These are phyloP conservation scores for Protula sp. DNA, from an alignment of 2,888 invertebrate species.

Conservation along the genomic window DNA sequence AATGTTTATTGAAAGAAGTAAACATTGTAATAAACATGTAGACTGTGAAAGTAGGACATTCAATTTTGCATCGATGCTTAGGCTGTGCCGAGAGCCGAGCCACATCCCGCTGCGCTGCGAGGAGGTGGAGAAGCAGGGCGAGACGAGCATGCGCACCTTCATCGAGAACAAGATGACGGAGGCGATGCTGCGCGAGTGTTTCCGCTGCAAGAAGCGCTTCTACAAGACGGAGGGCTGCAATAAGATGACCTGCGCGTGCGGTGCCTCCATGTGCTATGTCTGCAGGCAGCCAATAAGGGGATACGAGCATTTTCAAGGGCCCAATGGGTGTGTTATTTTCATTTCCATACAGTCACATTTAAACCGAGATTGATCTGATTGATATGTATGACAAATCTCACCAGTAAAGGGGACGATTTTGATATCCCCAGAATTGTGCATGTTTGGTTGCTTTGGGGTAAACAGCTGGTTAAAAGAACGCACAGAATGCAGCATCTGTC, in stretches of 20 bases:
- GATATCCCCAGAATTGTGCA: too few species aligned
- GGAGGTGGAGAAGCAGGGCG: conserved; percentile 45
- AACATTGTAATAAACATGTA: too few species aligned
- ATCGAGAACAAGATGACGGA: conserved; percentile 58
- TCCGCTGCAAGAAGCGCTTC: conserved; percentile 38
- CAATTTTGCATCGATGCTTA: conserved; percentile 45
- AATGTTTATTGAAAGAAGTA: too few species aligned
- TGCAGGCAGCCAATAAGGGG: conserved; percentile 51
- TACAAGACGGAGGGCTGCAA: conserved; percentile 46
- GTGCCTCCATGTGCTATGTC: conserved; percentile 46
- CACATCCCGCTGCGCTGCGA: conserved; percentile 57
- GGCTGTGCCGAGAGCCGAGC: conserved; percentile 57
- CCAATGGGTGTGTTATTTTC: background rate
- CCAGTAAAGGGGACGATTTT: background rate
- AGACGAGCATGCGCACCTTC: conserved; percentile 47
- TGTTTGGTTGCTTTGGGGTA: too few species aligned
- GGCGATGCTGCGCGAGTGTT: conserved; percentile 45
- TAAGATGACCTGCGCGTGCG: conserved; percentile 51
- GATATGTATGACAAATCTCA: background rate
- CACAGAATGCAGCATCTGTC: too few species aligned
- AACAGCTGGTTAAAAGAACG: too few species aligned
- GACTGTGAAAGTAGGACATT: background rate
- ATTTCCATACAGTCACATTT: too few species aligned
- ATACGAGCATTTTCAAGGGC: conserved; percentile 58
- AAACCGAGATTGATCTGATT: background rate